These are phyloP conservation scores for Phalera bucephala DNA, from an alignment of 2,888 invertebrate genomes.

Conservation along the genomic window DNA sequence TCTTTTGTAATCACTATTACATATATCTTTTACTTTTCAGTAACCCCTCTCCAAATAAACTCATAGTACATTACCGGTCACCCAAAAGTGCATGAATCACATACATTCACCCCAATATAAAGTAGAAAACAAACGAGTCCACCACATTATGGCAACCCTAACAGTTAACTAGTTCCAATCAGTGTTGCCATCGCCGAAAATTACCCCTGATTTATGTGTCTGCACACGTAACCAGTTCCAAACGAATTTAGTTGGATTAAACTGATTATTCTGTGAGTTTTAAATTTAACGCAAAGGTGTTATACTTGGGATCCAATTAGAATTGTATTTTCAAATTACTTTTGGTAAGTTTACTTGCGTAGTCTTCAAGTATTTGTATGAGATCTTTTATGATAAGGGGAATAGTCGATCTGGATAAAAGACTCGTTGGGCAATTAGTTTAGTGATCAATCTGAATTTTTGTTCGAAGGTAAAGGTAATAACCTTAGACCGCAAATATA, in stretches of 20 bases:
- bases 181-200: constrained; percentile 58
- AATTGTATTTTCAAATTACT: not conserved
- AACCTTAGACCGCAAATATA: too few relatives aligned
- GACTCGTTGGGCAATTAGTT: too few relatives aligned
- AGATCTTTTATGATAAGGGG: too few relatives aligned
- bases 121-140: constrained; percentile 11
- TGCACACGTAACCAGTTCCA: constrained; percentile 43
- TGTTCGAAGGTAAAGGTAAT: too few relatives aligned
- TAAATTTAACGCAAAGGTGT: not conserved
- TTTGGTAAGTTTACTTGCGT: not conserved
- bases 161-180: constrained; percentile 51
- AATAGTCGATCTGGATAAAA: too few relatives aligned
- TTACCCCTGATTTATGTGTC: constrained; percentile 68
- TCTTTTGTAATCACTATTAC: too few relatives aligned
- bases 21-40: too few relatives aligned
- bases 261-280: constrained; percentile 1
- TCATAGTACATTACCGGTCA: too few relatives aligned
- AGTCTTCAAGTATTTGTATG: too few relatives aligned
- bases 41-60: too few relatives aligned
- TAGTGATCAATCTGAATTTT: too few relatives aligned
- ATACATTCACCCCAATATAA: constrained; percentile 1
- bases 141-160: constrained; percentile 30
- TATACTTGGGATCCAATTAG: not conserved
- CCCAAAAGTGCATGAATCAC: too few relatives aligned
- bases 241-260: constrained; percentile 11